Conservation (phyloP, 2,888 invertebrate species). For the Tipula vernalis region DNA sequence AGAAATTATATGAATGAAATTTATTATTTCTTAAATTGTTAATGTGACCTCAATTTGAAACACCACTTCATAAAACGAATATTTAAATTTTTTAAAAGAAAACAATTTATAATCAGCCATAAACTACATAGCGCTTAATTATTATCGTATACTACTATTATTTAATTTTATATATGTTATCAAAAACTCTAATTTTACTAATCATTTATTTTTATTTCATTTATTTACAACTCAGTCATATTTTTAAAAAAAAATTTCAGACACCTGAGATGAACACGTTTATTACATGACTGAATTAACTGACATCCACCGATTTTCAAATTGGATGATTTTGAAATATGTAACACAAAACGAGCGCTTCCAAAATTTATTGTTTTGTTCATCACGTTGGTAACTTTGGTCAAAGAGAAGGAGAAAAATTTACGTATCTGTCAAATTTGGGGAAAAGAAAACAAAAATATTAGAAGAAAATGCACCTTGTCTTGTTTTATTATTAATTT, state of each 20-base stretch:
- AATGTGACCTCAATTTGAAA: too few relatives aligned
- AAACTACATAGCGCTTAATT: too few relatives aligned
- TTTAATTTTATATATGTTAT: not conserved
- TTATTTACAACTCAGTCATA: not conserved
- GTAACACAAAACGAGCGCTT: not conserved
- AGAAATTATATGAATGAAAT: too few relatives aligned
- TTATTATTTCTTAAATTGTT: too few relatives aligned
- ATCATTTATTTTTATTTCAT: not conserved
- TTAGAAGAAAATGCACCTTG: not conserved
- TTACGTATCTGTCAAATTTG: not conserved
- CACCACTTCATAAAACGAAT: too few relatives aligned
- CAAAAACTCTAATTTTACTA: not conserved
- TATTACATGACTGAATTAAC: not conserved
- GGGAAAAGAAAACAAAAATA: not conserved
- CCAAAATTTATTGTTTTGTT: not conserved
- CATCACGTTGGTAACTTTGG: not conserved
- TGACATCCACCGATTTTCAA: not conserved
- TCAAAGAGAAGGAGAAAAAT: not conserved
- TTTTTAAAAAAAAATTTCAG: not conserved
- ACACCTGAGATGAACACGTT: not conserved
- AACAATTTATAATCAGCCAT: not conserved
- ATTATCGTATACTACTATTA: not conserved
- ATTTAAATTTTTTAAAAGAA: not conserved
- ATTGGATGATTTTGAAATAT: not conserved
- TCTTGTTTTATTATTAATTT: not conserved